Base-by-base conservation (phyloP, 2,113 vertebrate species). In the Urocolius indicus region DNA sequence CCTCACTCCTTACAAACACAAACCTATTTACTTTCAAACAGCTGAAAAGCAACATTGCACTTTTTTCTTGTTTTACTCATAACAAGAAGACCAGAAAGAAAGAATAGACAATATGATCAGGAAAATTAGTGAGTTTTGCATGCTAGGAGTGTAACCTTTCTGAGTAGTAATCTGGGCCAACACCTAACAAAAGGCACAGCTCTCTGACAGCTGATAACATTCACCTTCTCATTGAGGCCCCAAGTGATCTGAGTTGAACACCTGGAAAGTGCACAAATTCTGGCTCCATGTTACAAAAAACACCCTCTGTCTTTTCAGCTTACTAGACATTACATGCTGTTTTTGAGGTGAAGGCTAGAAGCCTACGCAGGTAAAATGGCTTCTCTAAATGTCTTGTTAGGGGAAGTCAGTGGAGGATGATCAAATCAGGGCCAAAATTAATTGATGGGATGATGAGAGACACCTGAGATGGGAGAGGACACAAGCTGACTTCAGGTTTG, bases 281-380 rank as follows among this genome's bases (percentile, higher is more conserved):
- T 30, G 16, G 11, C 15, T 66, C 52, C 2, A 1, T 0, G 0
- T 11, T 61, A 23, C 13, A 58, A 65, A 79, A 79, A 36, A 41
- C 38, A 41, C 38, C 13, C 24, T 58, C 23, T 16, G 4, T 63
- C 55, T 36, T 68, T 49, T 48, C 24, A 29, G 41, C 46, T 55
- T 49, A 10, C 4, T 8, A 14, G 29, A 12, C 32, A 23, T 7
- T 26, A 32, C 2, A 1, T 0, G 0, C 9, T 43, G 46, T 5
- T 46, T 29, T 15, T 1, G 11, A 90, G 38, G 8, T 10, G 6
- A 68, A 58, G 18, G 24, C 29, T 10, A 36, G 2, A 2, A 69
- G 5, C 17, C 4, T 26, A 0, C 1, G 3, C 1, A 29, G 2
- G 22, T 15, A 73, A 89, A 72, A 77, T 15, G 5, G 36, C 48